Evolutionary conservation across 2,113 vertebrate species (phyloP).

Genomic region (Muscicapa adusta): DNA sequence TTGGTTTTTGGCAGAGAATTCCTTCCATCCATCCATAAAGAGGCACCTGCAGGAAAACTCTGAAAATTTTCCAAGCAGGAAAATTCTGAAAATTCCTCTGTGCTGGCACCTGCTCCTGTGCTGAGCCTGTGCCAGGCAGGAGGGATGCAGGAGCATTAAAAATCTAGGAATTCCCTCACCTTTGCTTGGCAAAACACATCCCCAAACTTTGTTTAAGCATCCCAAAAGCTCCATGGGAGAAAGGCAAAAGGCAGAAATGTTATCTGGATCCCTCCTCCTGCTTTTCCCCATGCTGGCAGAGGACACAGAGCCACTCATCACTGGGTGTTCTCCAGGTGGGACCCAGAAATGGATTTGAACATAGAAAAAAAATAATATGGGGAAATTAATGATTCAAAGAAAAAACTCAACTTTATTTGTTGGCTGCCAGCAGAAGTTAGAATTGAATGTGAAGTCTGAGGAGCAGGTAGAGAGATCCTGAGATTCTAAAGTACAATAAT

Average conservation of each 20-base stretch:
- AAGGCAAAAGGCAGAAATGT: background rate
- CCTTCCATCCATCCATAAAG: fast-evolving
- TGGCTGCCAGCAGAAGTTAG: background rate
- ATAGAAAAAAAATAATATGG: fast-evolving
- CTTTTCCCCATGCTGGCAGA: fast-evolving
- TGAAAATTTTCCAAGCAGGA: background rate
- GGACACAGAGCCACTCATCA: background rate
- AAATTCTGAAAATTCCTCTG: background rate
- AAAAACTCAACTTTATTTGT: background rate
- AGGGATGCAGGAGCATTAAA: background rate
- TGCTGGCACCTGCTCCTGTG: background rate
- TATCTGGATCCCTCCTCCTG: too few species aligned
- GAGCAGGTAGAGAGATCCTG: background rate
- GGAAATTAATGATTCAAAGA: background rate
- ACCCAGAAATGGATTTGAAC: background rate
- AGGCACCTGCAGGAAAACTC: background rate
- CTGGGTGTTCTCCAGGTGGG: background rate
- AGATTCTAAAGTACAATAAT: background rate
- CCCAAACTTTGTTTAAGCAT: background rate
- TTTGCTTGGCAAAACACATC: background rate
- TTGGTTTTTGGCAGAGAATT: background rate
- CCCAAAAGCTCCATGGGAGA: background rate
- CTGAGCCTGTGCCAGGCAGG: background rate
- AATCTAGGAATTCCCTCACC: background rate
- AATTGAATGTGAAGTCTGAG: background rate